Evolutionary conservation across 2,113 vertebrate species (phyloP).

Genomic region (Corythaeola cristata): DNA sequence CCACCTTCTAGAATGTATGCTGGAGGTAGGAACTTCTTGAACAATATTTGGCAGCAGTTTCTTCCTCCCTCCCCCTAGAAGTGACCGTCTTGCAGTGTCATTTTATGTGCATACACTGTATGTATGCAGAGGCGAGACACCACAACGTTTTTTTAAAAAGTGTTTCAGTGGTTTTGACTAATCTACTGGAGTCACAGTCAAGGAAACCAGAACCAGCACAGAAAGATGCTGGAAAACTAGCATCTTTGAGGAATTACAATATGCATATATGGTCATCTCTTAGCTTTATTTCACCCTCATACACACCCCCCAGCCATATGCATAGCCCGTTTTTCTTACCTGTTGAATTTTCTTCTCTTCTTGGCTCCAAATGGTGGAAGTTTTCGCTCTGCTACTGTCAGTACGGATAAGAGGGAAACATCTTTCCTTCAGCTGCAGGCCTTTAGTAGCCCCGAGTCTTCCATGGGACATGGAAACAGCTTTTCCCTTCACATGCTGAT

Average conservation of each 20-base stretch:
- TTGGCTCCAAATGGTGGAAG: background rate
- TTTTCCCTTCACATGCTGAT: background rate
- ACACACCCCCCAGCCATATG: background rate
- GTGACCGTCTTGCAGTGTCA: background rate
- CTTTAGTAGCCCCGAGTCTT: background rate
- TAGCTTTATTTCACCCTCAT: background rate
- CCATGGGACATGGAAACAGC: background rate
- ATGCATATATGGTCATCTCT: background rate
- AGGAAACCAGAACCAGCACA: background rate
- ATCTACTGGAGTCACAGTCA: background rate
- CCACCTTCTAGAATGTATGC: background rate
- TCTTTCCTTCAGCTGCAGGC: background rate
- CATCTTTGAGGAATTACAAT: background rate
- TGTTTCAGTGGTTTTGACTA: background rate
- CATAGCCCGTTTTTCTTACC: background rate
- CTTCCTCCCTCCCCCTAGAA: background rate
- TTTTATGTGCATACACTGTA: background rate
- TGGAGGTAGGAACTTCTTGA: background rate
- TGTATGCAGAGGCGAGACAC: background rate
- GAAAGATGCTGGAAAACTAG: background rate
- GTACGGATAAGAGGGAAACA: background rate
- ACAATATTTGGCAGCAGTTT: background rate
- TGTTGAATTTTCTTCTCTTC: background rate
- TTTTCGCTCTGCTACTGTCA: background rate
- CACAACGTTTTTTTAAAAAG: rapidly evolving